Percentiles rank a stretch among this genome's conserved stretches.
Conservation (phyloP, 2,113 vertebrate species). For the Empidonax alnorum region DNA sequence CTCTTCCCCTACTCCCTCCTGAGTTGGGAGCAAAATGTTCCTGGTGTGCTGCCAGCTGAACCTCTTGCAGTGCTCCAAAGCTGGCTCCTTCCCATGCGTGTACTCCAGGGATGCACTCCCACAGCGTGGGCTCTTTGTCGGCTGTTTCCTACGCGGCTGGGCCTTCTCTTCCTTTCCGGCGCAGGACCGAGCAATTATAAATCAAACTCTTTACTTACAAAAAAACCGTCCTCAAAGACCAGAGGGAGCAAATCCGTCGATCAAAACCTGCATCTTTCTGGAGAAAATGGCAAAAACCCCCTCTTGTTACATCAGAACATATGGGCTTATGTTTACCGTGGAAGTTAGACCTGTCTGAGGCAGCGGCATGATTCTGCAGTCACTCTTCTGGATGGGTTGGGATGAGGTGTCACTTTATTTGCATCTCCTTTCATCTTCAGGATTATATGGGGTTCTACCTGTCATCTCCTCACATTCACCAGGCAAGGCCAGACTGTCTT, state of each 20-base stretch:
- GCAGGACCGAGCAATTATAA: background rate
- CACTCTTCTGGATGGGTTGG: background rate
- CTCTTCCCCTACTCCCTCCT: background rate
- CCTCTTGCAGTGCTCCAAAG: conserved; percentile 25
- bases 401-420: background rate
- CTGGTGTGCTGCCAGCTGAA: conserved; percentile 63
- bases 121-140: background rate
- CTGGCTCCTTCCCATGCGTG: conserved; percentile 34
- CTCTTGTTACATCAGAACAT: background rate
- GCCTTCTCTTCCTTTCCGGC: background rate
- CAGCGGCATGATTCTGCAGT: background rate
- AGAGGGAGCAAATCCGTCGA: background rate
- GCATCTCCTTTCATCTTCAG: background rate
- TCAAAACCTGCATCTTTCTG: background rate
- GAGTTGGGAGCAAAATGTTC: conserved; percentile 61
- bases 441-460: background rate
- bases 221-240: background rate
- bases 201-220: background rate
- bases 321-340: background rate
- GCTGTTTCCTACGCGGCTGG: background rate
- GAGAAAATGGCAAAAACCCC: background rate
- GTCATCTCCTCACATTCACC: background rate
- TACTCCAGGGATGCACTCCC: conserved; percentile 45
- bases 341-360: background rate
- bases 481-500: background rate